These are phyloP conservation scores for Fragum sueziense DNA, from an alignment of 2,888 invertebrate genomes.

Conservation along the genomic window DNA sequence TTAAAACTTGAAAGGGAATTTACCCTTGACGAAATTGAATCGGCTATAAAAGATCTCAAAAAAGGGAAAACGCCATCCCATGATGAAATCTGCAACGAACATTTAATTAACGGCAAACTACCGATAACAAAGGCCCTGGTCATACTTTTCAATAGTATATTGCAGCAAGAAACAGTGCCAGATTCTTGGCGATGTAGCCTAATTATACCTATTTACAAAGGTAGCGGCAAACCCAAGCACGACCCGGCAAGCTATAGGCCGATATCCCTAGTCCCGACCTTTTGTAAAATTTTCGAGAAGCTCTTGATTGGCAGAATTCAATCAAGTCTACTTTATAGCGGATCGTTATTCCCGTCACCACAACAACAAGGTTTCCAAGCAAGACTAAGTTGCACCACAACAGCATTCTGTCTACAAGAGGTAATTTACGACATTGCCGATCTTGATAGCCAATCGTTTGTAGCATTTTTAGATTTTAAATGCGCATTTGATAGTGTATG, in stretches of 20 bases:
- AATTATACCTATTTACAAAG: slow-evolving; percentile 39
- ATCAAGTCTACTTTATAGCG: neutral
- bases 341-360: slow-evolving; percentile 23
- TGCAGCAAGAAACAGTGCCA: slow-evolving; percentile 16
- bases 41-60: neutral
- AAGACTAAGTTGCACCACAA: slow-evolving; percentile 19
- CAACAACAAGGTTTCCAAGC: slow-evolving; percentile 45
- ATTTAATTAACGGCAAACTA: slow-evolving; percentile 22
- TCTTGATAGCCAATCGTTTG: neutral
- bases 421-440: neutral
- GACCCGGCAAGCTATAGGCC: slow-evolving; percentile 39
- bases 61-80: slow-evolving; percentile 27
- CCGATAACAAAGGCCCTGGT: neutral
- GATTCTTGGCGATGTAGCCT: slow-evolving; percentile 26
- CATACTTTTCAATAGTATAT: slow-evolving; percentile 5
- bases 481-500: slow-evolving; percentile 10
- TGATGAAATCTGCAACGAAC: slow-evolving; percentile 24
- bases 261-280: slow-evolving; percentile 26
- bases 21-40: slow-evolving; percentile 12
- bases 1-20: neutral
- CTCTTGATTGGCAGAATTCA: slow-evolving; percentile 19
- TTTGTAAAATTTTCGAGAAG: slow-evolving; percentile 38
- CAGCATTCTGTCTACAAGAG: slow-evolving; percentile 11
- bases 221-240: slow-evolving; percentile 26
- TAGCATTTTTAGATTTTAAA: slow-evolving; percentile 14